Conservation (phyloP, 1,140 invertebrate genomes). For the Pogonomyrmex barbatus region DNA sequence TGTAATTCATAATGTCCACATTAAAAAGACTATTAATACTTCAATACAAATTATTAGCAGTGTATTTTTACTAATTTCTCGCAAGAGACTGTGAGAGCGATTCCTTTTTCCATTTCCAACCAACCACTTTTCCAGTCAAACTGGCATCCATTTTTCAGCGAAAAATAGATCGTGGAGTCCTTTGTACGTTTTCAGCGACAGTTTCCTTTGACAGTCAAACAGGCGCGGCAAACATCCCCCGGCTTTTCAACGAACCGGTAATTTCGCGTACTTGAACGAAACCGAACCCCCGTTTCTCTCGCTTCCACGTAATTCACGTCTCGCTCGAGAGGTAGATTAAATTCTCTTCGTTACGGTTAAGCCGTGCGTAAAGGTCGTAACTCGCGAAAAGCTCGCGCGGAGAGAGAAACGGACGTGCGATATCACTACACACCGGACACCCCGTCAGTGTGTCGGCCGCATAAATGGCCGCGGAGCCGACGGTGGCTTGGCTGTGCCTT, state of each 20-base stretch:
- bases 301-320: constrained; percentile 20
- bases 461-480: constrained; percentile 30
- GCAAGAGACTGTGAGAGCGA: not conserved
- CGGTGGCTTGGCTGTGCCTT: not conserved
- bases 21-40: not conserved
- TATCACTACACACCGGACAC: not conserved
- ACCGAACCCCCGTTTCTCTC: not conserved
- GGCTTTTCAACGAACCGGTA: not conserved
- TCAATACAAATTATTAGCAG: not conserved
- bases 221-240: not conserved
- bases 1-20: not conserved
- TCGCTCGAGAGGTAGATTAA: constrained; percentile 16
- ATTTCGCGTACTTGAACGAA: constrained; percentile 13
- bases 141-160: constrained; percentile 27
- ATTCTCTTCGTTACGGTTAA: constrained; percentile 48
- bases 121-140: not conserved
- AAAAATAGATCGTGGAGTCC: constrained; percentile 1
- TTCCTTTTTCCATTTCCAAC: constrained; percentile 1
- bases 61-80: not conserved
- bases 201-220: constrained; percentile 36
- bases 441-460: not conserved
- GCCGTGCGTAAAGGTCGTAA: constrained; percentile 8
- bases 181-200: constrained; percentile 30
- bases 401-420: constrained; percentile 15
- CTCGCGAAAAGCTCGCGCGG: constrained; percentile 22